Conservation (phyloP, 2,888 invertebrate species). For the Celastrina argiolus region DNA sequence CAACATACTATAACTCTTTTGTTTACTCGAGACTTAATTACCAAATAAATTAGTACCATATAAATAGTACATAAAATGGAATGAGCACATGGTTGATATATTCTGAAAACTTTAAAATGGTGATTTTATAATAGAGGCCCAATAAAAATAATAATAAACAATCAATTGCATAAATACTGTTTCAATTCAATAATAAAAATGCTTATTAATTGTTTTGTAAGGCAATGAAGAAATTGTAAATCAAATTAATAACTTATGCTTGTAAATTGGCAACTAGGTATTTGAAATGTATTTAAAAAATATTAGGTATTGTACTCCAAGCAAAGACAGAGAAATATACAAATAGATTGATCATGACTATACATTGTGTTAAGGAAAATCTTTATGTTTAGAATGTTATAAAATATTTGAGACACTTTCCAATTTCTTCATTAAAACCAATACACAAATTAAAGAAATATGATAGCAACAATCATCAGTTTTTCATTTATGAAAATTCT, state of each 20-base stretch:
- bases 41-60: no score
- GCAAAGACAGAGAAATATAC: neutral
- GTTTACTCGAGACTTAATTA: neutral
- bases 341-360: neutral
- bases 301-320: neutral
- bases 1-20: neutral
- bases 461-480: slow-evolving; percentile 26
- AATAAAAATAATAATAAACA: neutral
- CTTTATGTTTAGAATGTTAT: neutral
- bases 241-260: neutral
- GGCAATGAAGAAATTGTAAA: neutral
- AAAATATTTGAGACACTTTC: neutral
- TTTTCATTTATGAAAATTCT: slow-evolving; percentile 32
- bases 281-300: neutral
- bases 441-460: slow-evolving; percentile 21
- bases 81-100: no score
- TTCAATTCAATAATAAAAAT: neutral
- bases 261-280: neutral
- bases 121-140: no score
- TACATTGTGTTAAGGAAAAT: neutral
- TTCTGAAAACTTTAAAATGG: no score
- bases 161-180: neutral
- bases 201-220: neutral
- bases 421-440: neutral
- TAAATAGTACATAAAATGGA: no score